Conservation (phyloP, 2,113 vertebrate genomes). For the Rhizomys pruinosus region DNA sequence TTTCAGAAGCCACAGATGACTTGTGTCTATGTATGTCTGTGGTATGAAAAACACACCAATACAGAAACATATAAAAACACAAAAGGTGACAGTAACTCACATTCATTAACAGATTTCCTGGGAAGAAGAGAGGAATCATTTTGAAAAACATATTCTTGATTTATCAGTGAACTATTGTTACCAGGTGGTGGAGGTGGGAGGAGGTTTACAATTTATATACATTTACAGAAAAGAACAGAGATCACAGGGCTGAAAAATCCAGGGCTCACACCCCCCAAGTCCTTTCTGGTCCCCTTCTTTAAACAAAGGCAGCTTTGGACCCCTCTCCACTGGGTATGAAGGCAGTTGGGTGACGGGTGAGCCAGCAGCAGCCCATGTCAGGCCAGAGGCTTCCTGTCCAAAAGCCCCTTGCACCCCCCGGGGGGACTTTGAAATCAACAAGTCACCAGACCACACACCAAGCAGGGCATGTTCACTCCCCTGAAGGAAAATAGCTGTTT, state of each 20-base stretch:
- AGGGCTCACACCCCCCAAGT: background rate
- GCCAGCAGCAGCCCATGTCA: background rate
- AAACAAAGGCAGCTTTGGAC: background rate
- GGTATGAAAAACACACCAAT: background rate
- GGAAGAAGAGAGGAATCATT: background rate
- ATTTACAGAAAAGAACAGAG: background rate
- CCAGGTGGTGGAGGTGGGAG: background rate
- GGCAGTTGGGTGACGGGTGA: accelerated
- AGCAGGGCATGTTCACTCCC: background rate
- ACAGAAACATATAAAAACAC: background rate
- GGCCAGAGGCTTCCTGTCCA: background rate
- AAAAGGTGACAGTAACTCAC: background rate
- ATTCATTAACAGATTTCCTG: constrained; percentile 28
- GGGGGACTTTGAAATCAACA: constrained; percentile 25
- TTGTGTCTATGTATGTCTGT: too few relatives aligned
- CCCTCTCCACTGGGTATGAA: background rate
- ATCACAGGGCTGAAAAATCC: background rate
- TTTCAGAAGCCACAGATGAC: constrained; percentile 10
- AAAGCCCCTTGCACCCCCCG: background rate
- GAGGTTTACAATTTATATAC: background rate
- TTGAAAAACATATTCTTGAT: constrained; percentile 11
- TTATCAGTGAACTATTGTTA: background rate
- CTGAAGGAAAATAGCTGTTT: constrained; percentile 48
- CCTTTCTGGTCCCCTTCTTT: background rate
- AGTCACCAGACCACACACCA: constrained; percentile 17